Conservation (phyloP, 2,113 vertebrate species). For the Chinchilla lanigera region DNA sequence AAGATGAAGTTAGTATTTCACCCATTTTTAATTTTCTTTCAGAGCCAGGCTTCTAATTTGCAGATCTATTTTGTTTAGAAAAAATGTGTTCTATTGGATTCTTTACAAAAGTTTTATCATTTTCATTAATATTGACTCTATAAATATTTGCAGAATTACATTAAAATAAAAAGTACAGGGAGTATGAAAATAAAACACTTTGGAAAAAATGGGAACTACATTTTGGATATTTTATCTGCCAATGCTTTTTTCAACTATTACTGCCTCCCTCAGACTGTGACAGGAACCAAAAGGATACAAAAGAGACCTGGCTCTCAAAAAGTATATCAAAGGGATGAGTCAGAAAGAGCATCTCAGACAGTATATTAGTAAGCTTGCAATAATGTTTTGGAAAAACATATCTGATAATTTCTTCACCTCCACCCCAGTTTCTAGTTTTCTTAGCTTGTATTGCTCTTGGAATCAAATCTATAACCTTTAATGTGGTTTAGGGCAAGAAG, state of each 20-base stretch:
- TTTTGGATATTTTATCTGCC: neutral
- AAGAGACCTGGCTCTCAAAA: neutral
- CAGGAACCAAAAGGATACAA: neutral
- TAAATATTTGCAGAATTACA: neutral
- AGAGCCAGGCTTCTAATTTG: neutral
- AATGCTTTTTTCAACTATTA: neutral
- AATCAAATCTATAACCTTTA: neutral
- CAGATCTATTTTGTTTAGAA: constrained; percentile 23
- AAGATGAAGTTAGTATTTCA: neutral
- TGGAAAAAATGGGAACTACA: neutral
- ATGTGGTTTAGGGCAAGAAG: neutral
- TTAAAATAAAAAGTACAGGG: neutral
- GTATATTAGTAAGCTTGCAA: neutral
- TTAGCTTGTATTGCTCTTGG: neutral
- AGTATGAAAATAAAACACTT: neutral
- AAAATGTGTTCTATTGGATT: neutral
- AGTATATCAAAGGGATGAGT: neutral
- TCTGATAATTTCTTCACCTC: neutral
- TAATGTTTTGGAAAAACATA: neutral
- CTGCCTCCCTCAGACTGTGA: neutral
- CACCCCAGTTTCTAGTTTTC: neutral
- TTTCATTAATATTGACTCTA: neutral
- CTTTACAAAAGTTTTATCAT: neutral
- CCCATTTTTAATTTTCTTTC: neutral
- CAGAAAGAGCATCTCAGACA: neutral